Percentiles rank a stretch among this genome's conserved stretches.
Conservation (phyloP, 2,888 invertebrate species). For the Cylloceria caligata region DNA sequence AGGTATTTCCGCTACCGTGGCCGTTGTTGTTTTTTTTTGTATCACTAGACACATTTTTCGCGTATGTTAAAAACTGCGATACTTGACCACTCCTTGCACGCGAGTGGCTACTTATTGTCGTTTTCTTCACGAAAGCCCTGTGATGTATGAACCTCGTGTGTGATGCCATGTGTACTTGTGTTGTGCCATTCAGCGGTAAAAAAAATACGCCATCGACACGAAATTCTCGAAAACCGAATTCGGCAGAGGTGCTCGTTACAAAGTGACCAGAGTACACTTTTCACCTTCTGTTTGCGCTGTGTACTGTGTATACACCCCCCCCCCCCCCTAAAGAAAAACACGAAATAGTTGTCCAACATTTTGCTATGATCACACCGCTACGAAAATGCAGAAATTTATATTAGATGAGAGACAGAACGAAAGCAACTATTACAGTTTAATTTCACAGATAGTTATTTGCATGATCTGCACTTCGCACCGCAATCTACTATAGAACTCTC, state of each 20-base stretch:
- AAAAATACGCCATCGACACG: not conserved
- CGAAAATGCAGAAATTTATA: too few species aligned
- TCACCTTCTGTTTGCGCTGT: not conserved
- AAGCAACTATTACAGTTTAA: not conserved
- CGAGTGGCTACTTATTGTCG: conserved; percentile 15
- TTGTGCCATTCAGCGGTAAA: not conserved
- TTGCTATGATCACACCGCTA: not conserved
- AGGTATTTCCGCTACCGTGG: too few species aligned
- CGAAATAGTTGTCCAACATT: conserved; percentile 13
- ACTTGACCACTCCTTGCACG: conserved; percentile 29
- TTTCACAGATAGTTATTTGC: conserved; percentile 13
- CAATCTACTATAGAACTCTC: not conserved
- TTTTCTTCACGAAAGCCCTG: conserved; percentile 5
- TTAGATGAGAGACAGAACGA: not conserved
- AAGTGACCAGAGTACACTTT: not conserved
- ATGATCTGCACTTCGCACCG: not conserved
- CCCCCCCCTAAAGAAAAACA: too few species aligned
- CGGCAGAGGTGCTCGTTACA: not conserved
- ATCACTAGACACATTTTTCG: too few species aligned
- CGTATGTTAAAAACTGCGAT: not conserved
- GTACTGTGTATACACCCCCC: not conserved
- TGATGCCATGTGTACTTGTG: conserved; percentile 6
- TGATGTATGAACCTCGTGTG: conserved; percentile 6
- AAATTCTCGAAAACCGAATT: not conserved
- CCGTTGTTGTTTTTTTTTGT: too few species aligned